Conservation (phyloP, 30 jellyfish, hydroid and myxozoan species). For the Aurelia aurita region DNA sequence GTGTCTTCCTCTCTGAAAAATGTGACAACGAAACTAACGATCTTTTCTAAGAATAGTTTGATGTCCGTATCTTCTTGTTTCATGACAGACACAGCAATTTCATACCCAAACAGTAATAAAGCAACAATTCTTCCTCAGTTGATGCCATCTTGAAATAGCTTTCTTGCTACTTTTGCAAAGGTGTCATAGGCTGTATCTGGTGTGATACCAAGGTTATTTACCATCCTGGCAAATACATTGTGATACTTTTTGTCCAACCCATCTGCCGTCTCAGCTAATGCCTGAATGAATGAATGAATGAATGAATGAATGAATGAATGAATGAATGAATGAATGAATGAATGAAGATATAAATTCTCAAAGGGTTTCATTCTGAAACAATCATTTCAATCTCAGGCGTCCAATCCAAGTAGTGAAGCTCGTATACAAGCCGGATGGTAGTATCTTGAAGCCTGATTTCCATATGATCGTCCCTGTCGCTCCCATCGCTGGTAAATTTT, state of each 20-base stretch:
- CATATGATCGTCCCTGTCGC: too few relatives aligned
- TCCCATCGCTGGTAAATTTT: too few relatives aligned
- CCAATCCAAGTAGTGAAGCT: too few relatives aligned
- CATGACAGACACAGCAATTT: conserved; percentile 85
- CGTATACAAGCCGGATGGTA: too few relatives aligned
- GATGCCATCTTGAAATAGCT: conserved; percentile 80
- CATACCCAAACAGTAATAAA: conserved; percentile 88
- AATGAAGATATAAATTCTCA: too few relatives aligned
- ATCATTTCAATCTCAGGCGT: too few relatives aligned
- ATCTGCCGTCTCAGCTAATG: conserved; percentile 78
- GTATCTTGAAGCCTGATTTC: too few relatives aligned
- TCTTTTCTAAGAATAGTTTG: conserved; percentile 63
- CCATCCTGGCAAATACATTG: conserved; percentile 61
- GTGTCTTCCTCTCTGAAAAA: conserved; percentile 75
- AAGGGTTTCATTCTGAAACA: too few relatives aligned
- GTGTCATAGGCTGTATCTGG: conserved; percentile 80
- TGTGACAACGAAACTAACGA: conserved; percentile 76
- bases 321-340: too few relatives aligned
- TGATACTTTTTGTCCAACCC: conserved; percentile 59
- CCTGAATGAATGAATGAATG: too few relatives aligned
- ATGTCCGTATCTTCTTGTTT: conserved; percentile 56
- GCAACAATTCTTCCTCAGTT: conserved; percentile 96
- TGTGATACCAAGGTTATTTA: conserved; percentile 60
- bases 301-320: too few relatives aligned
- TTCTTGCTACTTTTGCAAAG: conserved; percentile 85